A percentile compares a stretch with the other conserved stretches of the same genome.
Evolutionary conservation across 2,113 vertebrate species (phyloP).

Genomic region (Oxyruncus cristatus): DNA sequence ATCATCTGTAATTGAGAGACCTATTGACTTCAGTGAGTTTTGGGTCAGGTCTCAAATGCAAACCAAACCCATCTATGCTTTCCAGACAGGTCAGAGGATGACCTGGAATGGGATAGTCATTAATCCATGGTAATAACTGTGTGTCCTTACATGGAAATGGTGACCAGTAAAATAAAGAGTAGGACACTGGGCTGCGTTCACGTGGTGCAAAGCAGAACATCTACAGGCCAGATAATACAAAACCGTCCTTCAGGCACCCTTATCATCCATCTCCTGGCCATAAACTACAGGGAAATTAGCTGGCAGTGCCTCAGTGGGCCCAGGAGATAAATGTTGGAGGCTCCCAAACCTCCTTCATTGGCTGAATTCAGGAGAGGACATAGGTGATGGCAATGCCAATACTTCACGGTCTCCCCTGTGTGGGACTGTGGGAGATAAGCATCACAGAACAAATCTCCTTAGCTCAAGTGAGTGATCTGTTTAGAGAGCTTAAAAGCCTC

Average conservation of each 20-base stretch:
- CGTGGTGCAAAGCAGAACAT: background rate
- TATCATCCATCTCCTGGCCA: background rate
- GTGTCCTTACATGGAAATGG: background rate
- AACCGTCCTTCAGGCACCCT: background rate
- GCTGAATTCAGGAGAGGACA: background rate
- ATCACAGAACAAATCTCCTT: background rate
- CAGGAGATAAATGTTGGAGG: accelerated
- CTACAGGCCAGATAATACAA: background rate
- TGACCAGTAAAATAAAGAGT: background rate
- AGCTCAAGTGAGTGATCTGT: background rate
- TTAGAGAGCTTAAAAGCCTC: background rate
- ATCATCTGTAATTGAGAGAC: background rate
- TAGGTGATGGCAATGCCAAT: background rate
- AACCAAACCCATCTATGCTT: background rate
- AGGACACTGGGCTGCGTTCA: background rate
- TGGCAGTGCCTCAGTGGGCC: background rate
- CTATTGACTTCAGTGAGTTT: background rate
- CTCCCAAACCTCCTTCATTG: background rate
- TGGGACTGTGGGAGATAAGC: background rate
- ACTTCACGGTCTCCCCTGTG: accelerated
- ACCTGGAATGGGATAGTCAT: background rate
- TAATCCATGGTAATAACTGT: background rate
- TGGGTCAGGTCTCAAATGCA: background rate
- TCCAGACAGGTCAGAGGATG: background rate
- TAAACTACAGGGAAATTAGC: background rate